Conservation (phyloP, 2,888 invertebrate genomes). For the Drosophila paracracens region DNA sequence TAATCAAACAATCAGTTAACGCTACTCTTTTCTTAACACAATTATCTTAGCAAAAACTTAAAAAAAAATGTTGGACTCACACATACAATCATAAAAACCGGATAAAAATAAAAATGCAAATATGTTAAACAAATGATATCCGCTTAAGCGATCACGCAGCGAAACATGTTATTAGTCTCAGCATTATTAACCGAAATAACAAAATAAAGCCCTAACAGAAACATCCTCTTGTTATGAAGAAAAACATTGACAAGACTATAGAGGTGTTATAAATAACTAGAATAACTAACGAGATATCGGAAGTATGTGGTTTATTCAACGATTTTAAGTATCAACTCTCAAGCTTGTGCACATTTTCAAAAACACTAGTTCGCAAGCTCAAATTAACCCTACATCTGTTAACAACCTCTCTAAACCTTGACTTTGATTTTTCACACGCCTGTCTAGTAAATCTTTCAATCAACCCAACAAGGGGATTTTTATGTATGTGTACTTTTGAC, state of each 20-base stretch:
- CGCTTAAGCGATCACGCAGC: constrained; percentile 55
- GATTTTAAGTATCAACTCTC: constrained; percentile 8
- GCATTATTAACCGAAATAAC: constrained; percentile 57
- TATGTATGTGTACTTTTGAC: not conserved
- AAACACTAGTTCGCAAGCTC: constrained; percentile 25
- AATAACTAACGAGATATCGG: constrained; percentile 13
- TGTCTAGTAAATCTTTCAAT: constrained; percentile 20
- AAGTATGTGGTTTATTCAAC: constrained; percentile 28
- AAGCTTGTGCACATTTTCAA: constrained; percentile 1
- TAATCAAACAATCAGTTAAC: constrained; percentile 35
- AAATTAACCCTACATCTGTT: constrained; percentile 31
- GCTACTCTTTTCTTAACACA: constrained; percentile 16
- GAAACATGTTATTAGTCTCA: constrained; percentile 66
- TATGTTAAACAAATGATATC: constrained; percentile 61
- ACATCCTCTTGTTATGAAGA: constrained; percentile 24
- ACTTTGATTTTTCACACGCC: constrained; percentile 50
- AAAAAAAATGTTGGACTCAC: constrained; percentile 25
- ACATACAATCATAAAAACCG: constrained; percentile 63
- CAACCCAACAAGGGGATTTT: constrained; percentile 19
- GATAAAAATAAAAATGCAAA: constrained; percentile 55
- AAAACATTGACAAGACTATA: constrained; percentile 17
- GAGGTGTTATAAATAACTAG: constrained; percentile 22
- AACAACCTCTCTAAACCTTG: constrained; percentile 45
- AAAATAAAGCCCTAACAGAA: constrained; percentile 28
- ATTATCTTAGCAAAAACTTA: constrained; percentile 28